Evolutionary conservation across 2,113 vertebrate species (phyloP).

Genomic region (Spea bombifrons): DNA sequence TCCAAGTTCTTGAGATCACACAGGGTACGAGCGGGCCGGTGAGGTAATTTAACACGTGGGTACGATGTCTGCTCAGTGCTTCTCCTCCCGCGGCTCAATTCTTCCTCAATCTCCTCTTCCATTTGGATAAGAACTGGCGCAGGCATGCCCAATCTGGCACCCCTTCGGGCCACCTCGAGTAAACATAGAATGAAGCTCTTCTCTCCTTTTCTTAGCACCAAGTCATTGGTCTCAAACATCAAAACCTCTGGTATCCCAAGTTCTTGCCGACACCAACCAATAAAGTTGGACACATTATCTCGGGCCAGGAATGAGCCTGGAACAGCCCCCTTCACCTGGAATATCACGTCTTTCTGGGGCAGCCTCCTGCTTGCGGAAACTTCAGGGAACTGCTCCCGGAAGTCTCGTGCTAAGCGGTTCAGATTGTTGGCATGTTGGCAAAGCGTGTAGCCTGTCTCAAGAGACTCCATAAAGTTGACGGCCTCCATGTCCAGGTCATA

Average conservation of each 20-base stretch:
- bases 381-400: conserved; percentile 69
- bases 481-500: conserved; percentile 67
- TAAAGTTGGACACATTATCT: conserved; percentile 95
- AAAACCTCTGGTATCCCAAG: conserved; percentile 91
- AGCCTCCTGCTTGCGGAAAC: conserved; percentile 63
- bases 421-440: conserved; percentile 75
- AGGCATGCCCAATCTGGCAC: conserved; percentile 91
- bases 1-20: conserved; percentile 90
- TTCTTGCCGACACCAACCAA: conserved; percentile 89
- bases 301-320: conserved; percentile 87
- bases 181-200: conserved; percentile 93
- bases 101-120: conserved; percentile 94
- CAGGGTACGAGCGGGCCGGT: conserved; percentile 65
- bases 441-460: conserved; percentile 68
- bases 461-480: conserved; percentile 63
- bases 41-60: conserved; percentile 28
- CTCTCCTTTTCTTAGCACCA: conserved; percentile 91
- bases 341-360: conserved; percentile 77
- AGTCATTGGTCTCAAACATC: conserved; percentile 97
- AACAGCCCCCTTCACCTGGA: conserved; percentile 78
- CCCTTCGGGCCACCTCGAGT: conserved; percentile 88
- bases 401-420: conserved; percentile 60
- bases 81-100: conserved; percentile 60
- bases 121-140: conserved; percentile 93
- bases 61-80: neutral